Conservation (phyloP, 2,797 vertebrate genomes). For the Adrianichthys oophorus region DNA sequence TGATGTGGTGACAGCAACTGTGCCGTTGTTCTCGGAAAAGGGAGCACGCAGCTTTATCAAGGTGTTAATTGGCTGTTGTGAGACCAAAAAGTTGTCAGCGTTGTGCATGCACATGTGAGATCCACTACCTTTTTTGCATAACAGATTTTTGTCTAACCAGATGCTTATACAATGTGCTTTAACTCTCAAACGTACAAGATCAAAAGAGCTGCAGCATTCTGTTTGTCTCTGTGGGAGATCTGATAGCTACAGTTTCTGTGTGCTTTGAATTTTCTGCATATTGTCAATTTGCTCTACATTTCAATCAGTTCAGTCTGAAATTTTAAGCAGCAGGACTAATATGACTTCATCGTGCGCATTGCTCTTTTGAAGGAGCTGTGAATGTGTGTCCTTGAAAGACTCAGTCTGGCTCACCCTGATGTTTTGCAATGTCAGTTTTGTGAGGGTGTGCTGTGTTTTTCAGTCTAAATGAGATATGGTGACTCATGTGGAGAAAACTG, state of each 20-base stretch:
- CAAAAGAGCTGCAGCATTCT: constrained; percentile 10
- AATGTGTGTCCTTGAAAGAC: neutral
- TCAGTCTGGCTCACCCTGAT: constrained; percentile 27
- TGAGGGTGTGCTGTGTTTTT: constrained; percentile 45
- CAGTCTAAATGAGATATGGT: constrained; percentile 63
- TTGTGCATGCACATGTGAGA: constrained; percentile 40
- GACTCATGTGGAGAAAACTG: constrained; percentile 70
- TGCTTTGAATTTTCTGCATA: neutral
- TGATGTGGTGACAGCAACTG: constrained; percentile 39
- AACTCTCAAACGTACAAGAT: constrained; percentile 15
- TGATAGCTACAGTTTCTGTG: constrained; percentile 12
- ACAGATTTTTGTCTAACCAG: constrained; percentile 29
- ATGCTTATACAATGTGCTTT: constrained; percentile 37
- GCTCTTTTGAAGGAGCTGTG: constrained; percentile 8
- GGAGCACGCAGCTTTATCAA: constrained; percentile 36
- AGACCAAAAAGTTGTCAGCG: constrained; percentile 44
- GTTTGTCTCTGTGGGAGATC: constrained; percentile 13
- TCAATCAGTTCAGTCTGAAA: constrained; percentile 3
- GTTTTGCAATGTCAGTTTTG: constrained; percentile 50
- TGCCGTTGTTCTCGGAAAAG: constrained; percentile 52
- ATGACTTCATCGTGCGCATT: neutral
- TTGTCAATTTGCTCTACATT: neutral
- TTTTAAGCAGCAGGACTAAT: constrained; percentile 10
- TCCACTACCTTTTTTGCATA: constrained; percentile 44
- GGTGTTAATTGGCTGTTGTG: constrained; percentile 68